phyloP scores from a whole-genome alignment of 2,888 invertebrate genomes.

The Magallana nippona region DNA sequence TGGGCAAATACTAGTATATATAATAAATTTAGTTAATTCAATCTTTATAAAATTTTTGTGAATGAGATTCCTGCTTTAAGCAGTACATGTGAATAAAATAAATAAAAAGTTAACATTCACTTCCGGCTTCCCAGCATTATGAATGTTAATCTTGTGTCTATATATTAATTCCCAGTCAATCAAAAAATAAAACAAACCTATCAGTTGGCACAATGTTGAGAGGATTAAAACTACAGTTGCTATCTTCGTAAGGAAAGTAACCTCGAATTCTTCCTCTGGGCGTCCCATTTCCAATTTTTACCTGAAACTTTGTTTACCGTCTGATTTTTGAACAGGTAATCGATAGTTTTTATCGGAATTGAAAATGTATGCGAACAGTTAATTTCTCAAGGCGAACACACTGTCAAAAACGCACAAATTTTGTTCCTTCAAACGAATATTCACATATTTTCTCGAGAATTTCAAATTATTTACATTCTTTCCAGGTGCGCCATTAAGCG shows the following conservation, averaged over 20 bases:
- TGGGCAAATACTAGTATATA: too few species aligned
- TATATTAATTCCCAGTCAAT: too few species aligned
- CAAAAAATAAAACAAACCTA: slow-evolving; percentile 40
- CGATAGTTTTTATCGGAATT: not conserved
- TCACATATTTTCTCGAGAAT: not conserved
- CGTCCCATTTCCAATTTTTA: slow-evolving; percentile 37
- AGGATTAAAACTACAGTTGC: slow-evolving; percentile 50
- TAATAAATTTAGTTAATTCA: too few species aligned
- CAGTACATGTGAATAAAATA: not conserved
- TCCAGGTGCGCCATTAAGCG: slow-evolving; percentile 13
- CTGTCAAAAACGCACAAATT: not conserved
- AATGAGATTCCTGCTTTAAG: too few species aligned
- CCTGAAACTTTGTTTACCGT: not conserved
- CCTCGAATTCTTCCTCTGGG: slow-evolving; percentile 39
- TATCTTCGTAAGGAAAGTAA: slow-evolving; percentile 37
- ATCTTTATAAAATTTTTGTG: too few species aligned
- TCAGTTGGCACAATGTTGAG: slow-evolving; percentile 55
- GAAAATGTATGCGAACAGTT: not conserved
- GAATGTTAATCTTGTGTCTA: not conserved
- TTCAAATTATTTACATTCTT: slow-evolving; percentile 6
- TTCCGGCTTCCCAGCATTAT: not conserved
- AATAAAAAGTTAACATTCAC: not conserved
- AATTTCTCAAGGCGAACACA: not conserved
- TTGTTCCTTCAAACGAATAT: too few species aligned
- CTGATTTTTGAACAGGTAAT: not conserved